Evolutionary conservation across 2,797 vertebrate species (phyloP), one percentile per base, ranked within the genome.

Genomic region (Meriones psammophilus): DNA sequence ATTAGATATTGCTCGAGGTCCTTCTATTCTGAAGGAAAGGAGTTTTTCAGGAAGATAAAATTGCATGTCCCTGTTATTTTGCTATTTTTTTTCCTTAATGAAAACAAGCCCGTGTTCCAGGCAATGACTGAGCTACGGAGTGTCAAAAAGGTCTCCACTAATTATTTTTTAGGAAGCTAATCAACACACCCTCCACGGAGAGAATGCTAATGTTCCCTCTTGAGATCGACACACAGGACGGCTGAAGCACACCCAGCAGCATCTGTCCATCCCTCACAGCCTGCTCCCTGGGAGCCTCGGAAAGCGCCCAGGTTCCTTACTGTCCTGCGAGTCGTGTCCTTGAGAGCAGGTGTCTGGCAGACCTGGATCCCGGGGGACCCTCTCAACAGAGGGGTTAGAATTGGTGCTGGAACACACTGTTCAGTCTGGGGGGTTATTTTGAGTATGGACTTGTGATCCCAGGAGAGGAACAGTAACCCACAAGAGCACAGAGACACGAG

Each of bases 41-140:
- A 93, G 94, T 94, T 50, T 97, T 97, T 94, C 92, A 97, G 94
- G 74, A 97, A 96, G 96, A 97, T 96, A 92, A 97, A 97, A 96
- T 64, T 80, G 79, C 71, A 20, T 84, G 86, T 93, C 92, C 80
- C 87, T 94, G 77, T 71, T 96, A 94, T 96, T 96, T 93, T 95
- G 95, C 60, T 96, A 92, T 96, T 93, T 64, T 91, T 91, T 85
- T 88, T 87, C 88, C 92, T 94, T 95, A 96, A 88, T 83, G 89
- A 94, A 97, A 96, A 92, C n/a, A 91, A 50, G 64, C 24, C 81
- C 50, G n/a, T 22, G 58, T 93, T 92, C 92, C 81, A 95, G 90
- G 91, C 79, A 94, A 56, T 85, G 71, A 97, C 8, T 73, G 81
- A 91, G 30, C 73, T 92, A 85, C 50, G 17, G 88, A 89, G 36